These are phyloP conservation scores for Caenorhabditis sp. DNA, from an alignment of 2,888 invertebrate species.

Conservation along the genomic window DNA sequence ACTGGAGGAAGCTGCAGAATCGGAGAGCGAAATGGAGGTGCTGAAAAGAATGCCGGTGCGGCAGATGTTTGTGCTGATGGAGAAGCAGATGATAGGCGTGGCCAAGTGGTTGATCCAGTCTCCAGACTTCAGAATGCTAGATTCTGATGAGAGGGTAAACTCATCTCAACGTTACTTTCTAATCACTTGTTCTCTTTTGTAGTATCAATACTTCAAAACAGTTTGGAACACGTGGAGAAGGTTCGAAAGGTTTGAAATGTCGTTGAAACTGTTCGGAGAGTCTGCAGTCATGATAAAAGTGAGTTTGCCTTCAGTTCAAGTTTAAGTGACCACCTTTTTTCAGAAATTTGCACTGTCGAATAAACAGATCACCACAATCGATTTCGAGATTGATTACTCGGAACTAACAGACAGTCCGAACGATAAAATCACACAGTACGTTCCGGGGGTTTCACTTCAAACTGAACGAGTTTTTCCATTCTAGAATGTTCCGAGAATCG, in stretches of 20 bases:
- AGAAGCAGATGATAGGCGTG: slow-evolving; percentile 51
- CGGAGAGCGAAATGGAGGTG: slow-evolving; percentile 29
- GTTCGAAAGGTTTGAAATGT: slow-evolving; percentile 51
- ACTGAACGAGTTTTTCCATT: neutral
- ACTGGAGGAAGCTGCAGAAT: slow-evolving; percentile 43
- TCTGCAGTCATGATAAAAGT: neutral
- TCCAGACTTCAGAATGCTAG: slow-evolving; percentile 44
- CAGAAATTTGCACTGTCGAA: slow-evolving; percentile 25
- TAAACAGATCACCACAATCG: neutral
- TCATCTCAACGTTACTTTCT: neutral
- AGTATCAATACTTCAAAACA: slow-evolving; percentile 34
- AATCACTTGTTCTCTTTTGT: neutral
- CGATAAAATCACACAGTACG: slow-evolving; percentile 20
- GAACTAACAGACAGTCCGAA: slow-evolving; percentile 40
- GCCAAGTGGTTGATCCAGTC: slow-evolving; percentile 58
- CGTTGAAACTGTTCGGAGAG: slow-evolving; percentile 40
- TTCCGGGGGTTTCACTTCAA: neutral
- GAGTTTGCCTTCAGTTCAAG: neutral
- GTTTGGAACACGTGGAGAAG: slow-evolving; percentile 55
- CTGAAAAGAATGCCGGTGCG: slow-evolving; percentile 23
- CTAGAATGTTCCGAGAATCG: slow-evolving; percentile 54
- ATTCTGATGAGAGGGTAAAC: slow-evolving; percentile 47
- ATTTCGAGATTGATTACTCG: neutral
- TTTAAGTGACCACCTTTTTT: neutral
- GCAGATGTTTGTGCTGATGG: slow-evolving; percentile 41